These are phyloP conservation scores for Eupsittula cactorum DNA, from an alignment of 2,113 vertebrate species.

Conservation along the genomic window DNA sequence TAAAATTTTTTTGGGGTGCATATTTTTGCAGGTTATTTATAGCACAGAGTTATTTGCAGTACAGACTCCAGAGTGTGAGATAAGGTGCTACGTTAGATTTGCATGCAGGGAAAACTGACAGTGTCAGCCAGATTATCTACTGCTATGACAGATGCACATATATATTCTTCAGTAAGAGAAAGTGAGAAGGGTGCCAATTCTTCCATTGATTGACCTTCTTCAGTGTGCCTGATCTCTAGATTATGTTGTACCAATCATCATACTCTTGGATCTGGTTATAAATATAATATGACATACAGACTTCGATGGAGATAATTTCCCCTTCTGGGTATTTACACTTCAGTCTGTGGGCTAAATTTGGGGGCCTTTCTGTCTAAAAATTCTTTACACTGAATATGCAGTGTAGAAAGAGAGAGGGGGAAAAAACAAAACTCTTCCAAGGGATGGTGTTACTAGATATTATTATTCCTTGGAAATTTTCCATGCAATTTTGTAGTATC, in stretches of 20 bases:
- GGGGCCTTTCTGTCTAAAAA: slow-evolving; percentile 36
- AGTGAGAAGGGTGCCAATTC: not conserved
- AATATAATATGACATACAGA: slow-evolving; percentile 25
- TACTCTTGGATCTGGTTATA: not conserved
- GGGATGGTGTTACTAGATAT: not conserved
- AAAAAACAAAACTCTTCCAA: not conserved
- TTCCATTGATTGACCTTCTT: slow-evolving; percentile 5
- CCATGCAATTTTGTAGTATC: slow-evolving; percentile 9
- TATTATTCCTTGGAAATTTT: slow-evolving; percentile 21
- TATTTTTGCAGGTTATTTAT: slow-evolving; percentile 38
- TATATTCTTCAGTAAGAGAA: not conserved
- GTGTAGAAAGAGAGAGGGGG: not conserved
- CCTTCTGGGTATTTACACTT: slow-evolving; percentile 8
- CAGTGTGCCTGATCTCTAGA: not conserved
- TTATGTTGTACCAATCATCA: not conserved
- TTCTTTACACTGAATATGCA: not conserved
- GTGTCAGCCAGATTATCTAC: not conserved
- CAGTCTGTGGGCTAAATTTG: slow-evolving; percentile 6
- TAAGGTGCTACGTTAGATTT: not conserved
- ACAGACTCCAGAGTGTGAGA: not conserved
- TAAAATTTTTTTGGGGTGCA: not conserved
- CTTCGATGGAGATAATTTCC: not conserved
- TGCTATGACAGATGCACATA: not conserved
- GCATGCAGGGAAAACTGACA: not conserved
- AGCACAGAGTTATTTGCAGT: not conserved